Percentiles rank a stretch among this genome's conserved stretches.
phyloP scores from a whole-genome alignment of 2,888 invertebrate genomes.

The Cephus runcator region DNA sequence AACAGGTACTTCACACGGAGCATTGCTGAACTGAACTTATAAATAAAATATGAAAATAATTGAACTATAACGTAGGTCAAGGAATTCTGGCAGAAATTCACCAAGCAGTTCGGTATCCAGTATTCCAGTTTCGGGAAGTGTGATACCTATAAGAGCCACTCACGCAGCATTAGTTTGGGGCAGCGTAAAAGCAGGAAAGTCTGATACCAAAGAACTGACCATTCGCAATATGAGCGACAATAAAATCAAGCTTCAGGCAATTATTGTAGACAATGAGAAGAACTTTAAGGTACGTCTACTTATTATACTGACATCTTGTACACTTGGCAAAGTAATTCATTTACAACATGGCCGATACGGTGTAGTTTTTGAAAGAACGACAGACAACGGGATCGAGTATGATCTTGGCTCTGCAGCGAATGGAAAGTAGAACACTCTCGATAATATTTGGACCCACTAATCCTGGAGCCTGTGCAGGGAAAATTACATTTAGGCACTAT shows the following conservation, averaged over 20 bases:
- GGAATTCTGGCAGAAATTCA: slow-evolving; percentile 55
- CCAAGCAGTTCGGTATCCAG: slow-evolving; percentile 56
- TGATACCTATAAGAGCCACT: slow-evolving; percentile 69
- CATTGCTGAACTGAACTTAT: too few species aligned
- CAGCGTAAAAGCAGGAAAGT: slow-evolving; percentile 69
- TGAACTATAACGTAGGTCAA: slow-evolving; percentile 10
- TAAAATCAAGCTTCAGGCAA: slow-evolving; percentile 69
- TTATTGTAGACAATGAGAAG: slow-evolving; percentile 59
- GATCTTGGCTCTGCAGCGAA: slow-evolving; percentile 67
- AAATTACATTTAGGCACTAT: slow-evolving; percentile 69
- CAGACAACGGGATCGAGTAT: slow-evolving; percentile 49
- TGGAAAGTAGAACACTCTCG: slow-evolving; percentile 69
- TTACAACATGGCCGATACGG: too few species aligned
- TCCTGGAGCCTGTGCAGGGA: slow-evolving; percentile 69
- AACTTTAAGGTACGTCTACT: slow-evolving; percentile 56
- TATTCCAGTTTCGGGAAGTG: slow-evolving; percentile 47
- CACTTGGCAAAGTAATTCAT: background rate
- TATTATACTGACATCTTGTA: slow-evolving; percentile 7
- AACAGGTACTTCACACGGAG: slow-evolving; percentile 40
- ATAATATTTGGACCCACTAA: slow-evolving; percentile 70
- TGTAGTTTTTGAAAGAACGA: slow-evolving; percentile 54
- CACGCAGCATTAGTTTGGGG: slow-evolving; percentile 71
- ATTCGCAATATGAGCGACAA: slow-evolving; percentile 70
- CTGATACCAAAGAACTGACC: slow-evolving; percentile 68
- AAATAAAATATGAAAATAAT: too few species aligned